Evolutionary conservation across 2,797 vertebrate genomes (phyloP), one percentile per base, ranked within the genome.

Genomic region (Loriculus beryllinus): DNA sequence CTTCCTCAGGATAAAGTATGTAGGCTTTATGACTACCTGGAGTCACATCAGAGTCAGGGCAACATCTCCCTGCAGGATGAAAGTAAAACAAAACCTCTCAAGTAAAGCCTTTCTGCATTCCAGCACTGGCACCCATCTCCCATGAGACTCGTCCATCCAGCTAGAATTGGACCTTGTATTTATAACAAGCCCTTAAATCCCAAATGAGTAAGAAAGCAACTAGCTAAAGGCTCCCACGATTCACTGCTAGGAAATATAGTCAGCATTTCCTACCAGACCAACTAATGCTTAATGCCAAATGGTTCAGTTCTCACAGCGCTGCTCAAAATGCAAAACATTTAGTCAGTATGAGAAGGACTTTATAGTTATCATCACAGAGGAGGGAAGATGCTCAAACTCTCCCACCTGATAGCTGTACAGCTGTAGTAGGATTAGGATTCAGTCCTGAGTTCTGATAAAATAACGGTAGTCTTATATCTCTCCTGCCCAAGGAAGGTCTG

Each of bases 141-240:
- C 45, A 37, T 16, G 43, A 78, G 52, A 93, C 60, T 77, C 57
- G 51, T 19, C 45, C 54, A 60, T 29, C 69, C 15, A 40, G 47
- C 28, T 47, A 28, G n/a, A 35, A 35, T 13, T 65, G 47, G 67
- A 60, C 23, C 40, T 39, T 31, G 5, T 78, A 74, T 63, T 60
- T 86, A 82, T 77, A 83, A 76, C 10, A 26, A 96, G 19, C 33
- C 15, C 71, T 94, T 79, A 95, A 93, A 91, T 69, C 48, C 48
- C 83, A 92, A 82, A 82, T 40, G 29, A 82, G 42, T 57, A 79
- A 82, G 48, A 65, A 82, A 81, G 60, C 52, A 81, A 69, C 1
- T 8, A 62, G 65, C 49, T 87, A 54, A 81, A 91, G 59, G 62
- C 39, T 65, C 47, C 71, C 20, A 17, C 56, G 76, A 96, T 65